A percentile compares a stretch with the other conserved stretches of the same genome.
These are phyloP conservation scores for Corythornis madagascariensis DNA, from an alignment of 2,113 vertebrate species.

Conservation along the genomic window DNA sequence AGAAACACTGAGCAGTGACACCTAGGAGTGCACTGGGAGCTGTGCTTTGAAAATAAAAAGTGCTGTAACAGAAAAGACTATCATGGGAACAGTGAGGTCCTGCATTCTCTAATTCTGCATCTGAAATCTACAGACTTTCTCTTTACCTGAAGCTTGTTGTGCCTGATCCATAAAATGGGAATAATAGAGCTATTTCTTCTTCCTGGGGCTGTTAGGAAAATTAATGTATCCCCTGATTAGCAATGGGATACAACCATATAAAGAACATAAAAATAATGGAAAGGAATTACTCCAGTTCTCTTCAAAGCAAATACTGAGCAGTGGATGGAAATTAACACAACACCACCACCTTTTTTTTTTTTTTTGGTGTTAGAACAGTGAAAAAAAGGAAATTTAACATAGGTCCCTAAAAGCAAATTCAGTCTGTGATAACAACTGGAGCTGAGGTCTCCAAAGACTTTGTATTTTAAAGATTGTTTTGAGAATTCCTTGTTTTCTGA, in stretches of 20 bases:
- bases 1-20: not conserved
- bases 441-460: not conserved
- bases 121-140: not conserved
- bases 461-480: not conserved
- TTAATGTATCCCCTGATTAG: not conserved
- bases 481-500: not conserved
- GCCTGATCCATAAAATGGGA: not conserved
- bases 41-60: not conserved
- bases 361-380: not conserved
- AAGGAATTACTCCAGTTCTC: not conserved
- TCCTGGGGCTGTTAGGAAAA: not conserved
- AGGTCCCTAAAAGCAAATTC: not conserved
- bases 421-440: not conserved
- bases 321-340: not conserved
- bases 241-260: not conserved
- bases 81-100: not conserved
- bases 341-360: not conserved
- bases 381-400: not conserved
- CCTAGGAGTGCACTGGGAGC: not conserved
- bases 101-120: not conserved
- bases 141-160: not conserved
- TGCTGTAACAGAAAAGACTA: not conserved
- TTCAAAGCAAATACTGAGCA: not conserved
- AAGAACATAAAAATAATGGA: not conserved
- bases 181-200: not conserved